Conservation (phyloP, 2,888 invertebrate genomes). For the Andricus quercusramuli region DNA sequence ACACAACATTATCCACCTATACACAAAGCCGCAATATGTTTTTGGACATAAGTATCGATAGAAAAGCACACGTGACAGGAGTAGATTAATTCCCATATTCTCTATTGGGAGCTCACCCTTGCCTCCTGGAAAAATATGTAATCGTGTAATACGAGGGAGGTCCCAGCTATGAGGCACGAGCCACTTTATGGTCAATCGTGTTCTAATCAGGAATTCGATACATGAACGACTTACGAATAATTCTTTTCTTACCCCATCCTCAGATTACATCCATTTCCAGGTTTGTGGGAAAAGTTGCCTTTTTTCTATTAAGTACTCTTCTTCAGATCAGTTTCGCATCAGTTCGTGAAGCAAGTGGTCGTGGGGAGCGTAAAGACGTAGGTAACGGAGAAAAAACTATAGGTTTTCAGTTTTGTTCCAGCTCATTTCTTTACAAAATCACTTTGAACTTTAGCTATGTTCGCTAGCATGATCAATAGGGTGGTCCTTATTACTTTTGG, state of each 20-base stretch:
- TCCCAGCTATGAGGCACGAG: neutral
- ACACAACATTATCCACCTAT: neutral
- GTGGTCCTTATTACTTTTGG: too few species aligned
- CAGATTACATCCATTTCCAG: conserved; percentile 25
- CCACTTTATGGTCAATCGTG: conserved; percentile 10
- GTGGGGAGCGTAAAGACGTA: too few species aligned
- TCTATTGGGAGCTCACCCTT: conserved; percentile 21
- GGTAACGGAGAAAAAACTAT: too few species aligned
- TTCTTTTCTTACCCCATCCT: neutral
- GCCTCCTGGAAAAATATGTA: conserved; percentile 16
- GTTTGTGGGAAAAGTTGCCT: neutral
- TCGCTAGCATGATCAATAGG: too few species aligned
- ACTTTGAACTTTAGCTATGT: too few species aligned
- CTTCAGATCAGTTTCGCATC: neutral
- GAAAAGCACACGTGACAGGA: conserved; percentile 11
- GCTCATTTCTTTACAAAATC: too few species aligned
- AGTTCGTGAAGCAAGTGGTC: too few species aligned
- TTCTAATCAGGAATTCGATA: conserved; percentile 38
- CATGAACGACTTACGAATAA: conserved; percentile 14
- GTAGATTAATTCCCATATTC: conserved; percentile 21
- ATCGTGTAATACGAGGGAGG: conserved; percentile 3
- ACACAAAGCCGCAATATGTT: neutral
- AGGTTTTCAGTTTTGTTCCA: too few species aligned
- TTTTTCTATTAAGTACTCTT: neutral
- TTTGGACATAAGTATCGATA: conserved; percentile 9